These are phyloP conservation scores for Cossypha polioptera DNA, from an alignment of 2,797 vertebrate species.

Conservation along the genomic window DNA sequence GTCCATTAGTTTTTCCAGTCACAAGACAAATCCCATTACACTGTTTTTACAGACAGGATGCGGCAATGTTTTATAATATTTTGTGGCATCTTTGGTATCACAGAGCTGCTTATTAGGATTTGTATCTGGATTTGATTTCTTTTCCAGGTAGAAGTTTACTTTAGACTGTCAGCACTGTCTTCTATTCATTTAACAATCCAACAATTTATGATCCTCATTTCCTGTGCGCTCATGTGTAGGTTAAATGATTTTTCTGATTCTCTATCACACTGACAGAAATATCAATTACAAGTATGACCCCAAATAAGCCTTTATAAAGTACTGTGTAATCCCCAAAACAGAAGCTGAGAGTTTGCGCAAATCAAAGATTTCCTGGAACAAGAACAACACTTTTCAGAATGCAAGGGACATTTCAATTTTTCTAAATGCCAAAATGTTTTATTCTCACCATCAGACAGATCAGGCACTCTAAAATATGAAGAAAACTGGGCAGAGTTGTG, in stretches of 20 bases:
- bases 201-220: background rate
- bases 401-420: background rate
- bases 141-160: conserved; percentile 25
- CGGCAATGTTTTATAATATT: background rate
- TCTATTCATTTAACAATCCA: background rate
- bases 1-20: conserved; percentile 1
- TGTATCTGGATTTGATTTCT: background rate
- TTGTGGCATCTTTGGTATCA: background rate
- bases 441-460: background rate
- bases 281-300: background rate
- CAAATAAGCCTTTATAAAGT: background rate
- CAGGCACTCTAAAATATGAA: background rate
- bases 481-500: background rate
- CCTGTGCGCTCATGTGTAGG: fast-evolving
- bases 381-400: background rate
- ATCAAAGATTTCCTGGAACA: background rate
- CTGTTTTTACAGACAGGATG: background rate
- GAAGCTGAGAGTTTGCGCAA: background rate
- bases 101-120: background rate
- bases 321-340: background rate
- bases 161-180: background rate
- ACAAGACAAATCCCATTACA: background rate
- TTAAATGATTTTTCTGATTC: background rate
- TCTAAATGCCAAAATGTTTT: conserved; percentile 55
- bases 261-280: background rate